These are phyloP conservation scores for Caenorhabditis uteleia DNA, from an alignment of 2,888 invertebrate genomes.

Conservation along the genomic window DNA sequence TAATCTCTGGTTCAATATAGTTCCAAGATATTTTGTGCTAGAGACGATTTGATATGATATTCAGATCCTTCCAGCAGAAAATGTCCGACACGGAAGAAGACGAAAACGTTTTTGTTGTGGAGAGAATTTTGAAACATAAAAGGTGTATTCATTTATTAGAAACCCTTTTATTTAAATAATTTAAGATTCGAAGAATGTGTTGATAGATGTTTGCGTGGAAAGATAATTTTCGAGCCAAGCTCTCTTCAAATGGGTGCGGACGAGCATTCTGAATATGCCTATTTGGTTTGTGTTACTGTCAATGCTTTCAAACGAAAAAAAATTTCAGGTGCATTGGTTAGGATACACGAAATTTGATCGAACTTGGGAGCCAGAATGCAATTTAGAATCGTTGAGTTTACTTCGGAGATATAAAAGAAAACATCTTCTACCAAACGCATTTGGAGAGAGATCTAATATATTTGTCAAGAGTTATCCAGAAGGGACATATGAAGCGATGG, in stretches of 20 bases:
- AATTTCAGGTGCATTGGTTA: conserved; percentile 29
- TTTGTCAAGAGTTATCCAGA: too few relatives aligned
- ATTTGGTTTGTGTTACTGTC: conserved; percentile 3
- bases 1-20: too few relatives aligned
- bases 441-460: too few relatives aligned
- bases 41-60: too few relatives aligned
- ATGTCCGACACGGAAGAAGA: neutral
- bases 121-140: neutral
- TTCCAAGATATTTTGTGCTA: too few relatives aligned
- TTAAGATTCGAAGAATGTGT: conserved; percentile 3
- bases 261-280: conserved; percentile 21
- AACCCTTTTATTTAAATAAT: neutral
- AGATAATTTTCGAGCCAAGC: conserved; percentile 3
- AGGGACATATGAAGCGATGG: too few relatives aligned
- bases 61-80: neutral
- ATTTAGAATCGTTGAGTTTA: neutral
- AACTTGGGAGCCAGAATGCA: conserved; percentile 37
- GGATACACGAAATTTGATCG: conserved; percentile 1
- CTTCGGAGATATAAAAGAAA: conserved; percentile 9
- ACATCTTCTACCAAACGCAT: neutral
- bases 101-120: conserved; percentile 6
- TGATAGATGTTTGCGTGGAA: neutral
- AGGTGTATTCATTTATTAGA: neutral
- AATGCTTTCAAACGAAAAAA: neutral
- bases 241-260: neutral